Evolutionary conservation across 1,140 invertebrate species (phyloP).

Genomic region (Macrostomum lignano): DNA sequence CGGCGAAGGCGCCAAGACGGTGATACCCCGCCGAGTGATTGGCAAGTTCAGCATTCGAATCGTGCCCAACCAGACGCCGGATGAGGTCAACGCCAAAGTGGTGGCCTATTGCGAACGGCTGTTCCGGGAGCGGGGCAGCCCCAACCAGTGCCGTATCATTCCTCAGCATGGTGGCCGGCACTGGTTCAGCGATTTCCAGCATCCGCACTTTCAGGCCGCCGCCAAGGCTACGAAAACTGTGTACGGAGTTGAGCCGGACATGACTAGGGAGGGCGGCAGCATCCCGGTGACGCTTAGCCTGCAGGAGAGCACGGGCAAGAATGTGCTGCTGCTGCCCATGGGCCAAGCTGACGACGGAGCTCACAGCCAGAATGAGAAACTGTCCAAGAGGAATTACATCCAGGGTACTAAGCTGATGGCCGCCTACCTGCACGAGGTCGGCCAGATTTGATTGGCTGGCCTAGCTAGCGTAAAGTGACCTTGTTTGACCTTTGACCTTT

Average conservation of each 20-base stretch:
- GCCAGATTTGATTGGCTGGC: no score
- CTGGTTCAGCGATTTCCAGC: slow-evolving; percentile 66
- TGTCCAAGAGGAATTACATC: slow-evolving; percentile 66
- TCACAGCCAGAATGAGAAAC: slow-evolving; percentile 90
- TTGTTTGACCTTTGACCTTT: no score
- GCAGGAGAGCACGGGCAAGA: no score
- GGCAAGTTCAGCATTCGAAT: slow-evolving; percentile 84
- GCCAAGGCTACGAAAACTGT: background rate
- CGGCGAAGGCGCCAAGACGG: slow-evolving; percentile 66
- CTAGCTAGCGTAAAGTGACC: no score
- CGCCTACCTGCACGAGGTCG: background rate
- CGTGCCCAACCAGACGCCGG: slow-evolving; percentile 60
- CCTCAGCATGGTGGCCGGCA: slow-evolving; percentile 43
- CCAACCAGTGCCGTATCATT: slow-evolving; percentile 40
- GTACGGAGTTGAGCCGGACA: slow-evolving; percentile 43
- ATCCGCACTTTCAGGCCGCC: slow-evolving; percentile 66
- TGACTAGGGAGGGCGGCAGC: slow-evolving; percentile 73
- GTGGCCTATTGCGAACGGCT: slow-evolving; percentile 39
- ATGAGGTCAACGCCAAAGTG: slow-evolving; percentile 43
- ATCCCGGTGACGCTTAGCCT: slow-evolving; percentile 73
- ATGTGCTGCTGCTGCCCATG: slow-evolving; percentile 53
- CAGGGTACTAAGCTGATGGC: slow-evolving; percentile 33
- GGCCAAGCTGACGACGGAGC: slow-evolving; percentile 70
- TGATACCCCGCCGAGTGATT: slow-evolving; percentile 45
- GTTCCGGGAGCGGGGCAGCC: slow-evolving; percentile 40